Base-by-base conservation (phyloP, 2,888 invertebrate genomes). In the Trimorus sp. region DNA sequence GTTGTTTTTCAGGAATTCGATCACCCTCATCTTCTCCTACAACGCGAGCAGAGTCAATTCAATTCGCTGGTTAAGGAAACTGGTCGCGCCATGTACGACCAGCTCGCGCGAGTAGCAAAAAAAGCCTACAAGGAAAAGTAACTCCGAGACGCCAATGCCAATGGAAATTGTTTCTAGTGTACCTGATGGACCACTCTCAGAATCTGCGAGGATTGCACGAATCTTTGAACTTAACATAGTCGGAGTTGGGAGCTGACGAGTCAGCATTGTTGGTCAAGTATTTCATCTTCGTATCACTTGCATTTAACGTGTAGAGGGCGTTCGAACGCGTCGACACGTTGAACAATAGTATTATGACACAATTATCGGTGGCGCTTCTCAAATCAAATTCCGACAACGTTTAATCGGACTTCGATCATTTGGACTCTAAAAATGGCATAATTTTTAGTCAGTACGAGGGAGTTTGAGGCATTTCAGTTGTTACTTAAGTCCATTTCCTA, bases 41-140 rank as follows among this genome's bases (percentile, higher is more conserved):
- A 93, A 42, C 92, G 94, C 84, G 91, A 92, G 15, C 89, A 93
- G 58, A 93, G 94, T 84, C 92, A 93, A 26, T 93, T 95, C 77
- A 92, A 92, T 0, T 92, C 93, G 15, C 93, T 95, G 92, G 94
- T 94, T 15, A 92, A 92, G 11, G 94, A 95, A 89, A 94, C 94
- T 0, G 95, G 94, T 1, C 92, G 93, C 0, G 93, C 93, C 62
- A 94, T 92, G 89, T 93, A 92, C 62, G 92, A 92, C 7, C 92
- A 92, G 66, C 91, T 94, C 14, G 90, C 90, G 58, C 90, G 92
- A 86, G 86, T 94, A 38, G 93, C 94, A 0, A 92, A 92, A 85
- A 92, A 93, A 12, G 92, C 88, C 42, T 92, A 90, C 81, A 36
- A 88, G 81, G 63, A 89, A 48, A 84, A 75, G 3, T 69, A 38